Evolutionary conservation across 2,797 vertebrate species (phyloP).

Genomic region (Heterohyrax brucei): DNA sequence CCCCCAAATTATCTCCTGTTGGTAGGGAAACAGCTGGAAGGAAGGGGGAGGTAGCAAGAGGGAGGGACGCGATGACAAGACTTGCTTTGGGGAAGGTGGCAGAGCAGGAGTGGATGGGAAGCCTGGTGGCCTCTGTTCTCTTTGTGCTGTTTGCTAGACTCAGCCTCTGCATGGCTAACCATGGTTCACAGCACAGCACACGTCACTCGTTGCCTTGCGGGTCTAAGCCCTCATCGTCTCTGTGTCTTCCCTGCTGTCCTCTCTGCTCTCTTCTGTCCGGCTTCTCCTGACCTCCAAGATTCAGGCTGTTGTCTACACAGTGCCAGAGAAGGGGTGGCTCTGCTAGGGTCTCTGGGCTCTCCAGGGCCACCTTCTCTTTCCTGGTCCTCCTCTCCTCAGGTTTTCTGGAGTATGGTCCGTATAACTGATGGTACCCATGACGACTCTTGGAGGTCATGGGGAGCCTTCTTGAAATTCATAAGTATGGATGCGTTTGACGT

Average conservation of each 20-base stretch:
- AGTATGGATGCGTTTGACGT: not conserved
- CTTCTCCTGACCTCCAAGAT: not conserved
- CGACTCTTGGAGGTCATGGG: not conserved
- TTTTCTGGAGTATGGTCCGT: not conserved
- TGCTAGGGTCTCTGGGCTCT: not conserved
- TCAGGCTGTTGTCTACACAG: not conserved
- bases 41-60: not conserved
- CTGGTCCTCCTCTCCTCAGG: not conserved
- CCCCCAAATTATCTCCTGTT: not conserved
- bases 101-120: not conserved
- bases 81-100: not conserved
- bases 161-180: not conserved
- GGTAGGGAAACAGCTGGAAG: not conserved
- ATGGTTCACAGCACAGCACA: not conserved
- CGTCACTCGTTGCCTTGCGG: not conserved
- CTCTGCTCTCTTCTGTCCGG: not conserved
- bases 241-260: not conserved
- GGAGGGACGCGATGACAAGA: not conserved
- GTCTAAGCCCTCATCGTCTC: not conserved
- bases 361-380: not conserved
- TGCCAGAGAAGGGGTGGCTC: not conserved
- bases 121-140: not conserved
- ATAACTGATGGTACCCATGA: rapidly evolving
- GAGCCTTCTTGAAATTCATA: not conserved
- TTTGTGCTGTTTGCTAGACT: not conserved